A percentile compares a stretch with the other conserved stretches of the same genome.
Evolutionary conservation across 2,797 vertebrate species (phyloP).

Genomic region (Remorina albescens): DNA sequence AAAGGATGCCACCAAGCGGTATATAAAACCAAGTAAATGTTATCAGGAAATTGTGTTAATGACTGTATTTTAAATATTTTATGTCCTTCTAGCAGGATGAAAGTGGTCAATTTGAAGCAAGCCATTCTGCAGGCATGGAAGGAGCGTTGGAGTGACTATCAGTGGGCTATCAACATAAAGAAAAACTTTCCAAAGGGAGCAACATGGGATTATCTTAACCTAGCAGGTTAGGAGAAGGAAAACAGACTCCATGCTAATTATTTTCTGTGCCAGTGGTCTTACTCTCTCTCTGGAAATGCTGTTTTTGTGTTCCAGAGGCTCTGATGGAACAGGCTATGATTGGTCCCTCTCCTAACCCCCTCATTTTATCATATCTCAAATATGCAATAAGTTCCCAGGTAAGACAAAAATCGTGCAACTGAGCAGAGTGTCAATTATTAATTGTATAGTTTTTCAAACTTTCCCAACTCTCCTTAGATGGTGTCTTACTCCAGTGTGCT

Average conservation of each 20-base stretch:
- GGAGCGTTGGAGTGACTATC: slow-evolving; percentile 97
- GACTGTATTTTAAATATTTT: not conserved
- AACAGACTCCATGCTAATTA: not conserved
- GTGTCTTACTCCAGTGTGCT: slow-evolving; percentile 98
- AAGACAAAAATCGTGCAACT: slow-evolving; percentile 30
- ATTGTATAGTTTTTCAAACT: not conserved
- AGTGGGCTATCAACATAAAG: slow-evolving; percentile 99
- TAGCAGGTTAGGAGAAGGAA: slow-evolving; percentile 87
- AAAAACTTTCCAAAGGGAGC: slow-evolving; percentile 96
- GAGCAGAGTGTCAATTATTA: not conserved
- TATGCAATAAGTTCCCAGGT: slow-evolving; percentile 99
- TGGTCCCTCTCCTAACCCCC: slow-evolving; percentile 95
- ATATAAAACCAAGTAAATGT: not conserved
- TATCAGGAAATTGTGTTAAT: not conserved
- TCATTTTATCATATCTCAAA: slow-evolving; percentile 97
- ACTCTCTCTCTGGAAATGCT: not conserved
- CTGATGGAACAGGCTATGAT: slow-evolving; percentile 98
- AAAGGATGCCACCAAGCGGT: not conserved
- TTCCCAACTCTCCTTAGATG: slow-evolving; percentile 86
- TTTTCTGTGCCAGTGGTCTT: not conserved
- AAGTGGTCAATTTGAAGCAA: slow-evolving; percentile 97
- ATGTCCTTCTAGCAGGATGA: slow-evolving; percentile 82
- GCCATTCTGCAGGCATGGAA: slow-evolving; percentile 99
- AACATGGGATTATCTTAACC: slow-evolving; percentile 96
- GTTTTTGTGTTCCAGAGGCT: slow-evolving; percentile 85